Conservation (phyloP, 2,797 vertebrate species). For the Enteromius viviparus region DNA sequence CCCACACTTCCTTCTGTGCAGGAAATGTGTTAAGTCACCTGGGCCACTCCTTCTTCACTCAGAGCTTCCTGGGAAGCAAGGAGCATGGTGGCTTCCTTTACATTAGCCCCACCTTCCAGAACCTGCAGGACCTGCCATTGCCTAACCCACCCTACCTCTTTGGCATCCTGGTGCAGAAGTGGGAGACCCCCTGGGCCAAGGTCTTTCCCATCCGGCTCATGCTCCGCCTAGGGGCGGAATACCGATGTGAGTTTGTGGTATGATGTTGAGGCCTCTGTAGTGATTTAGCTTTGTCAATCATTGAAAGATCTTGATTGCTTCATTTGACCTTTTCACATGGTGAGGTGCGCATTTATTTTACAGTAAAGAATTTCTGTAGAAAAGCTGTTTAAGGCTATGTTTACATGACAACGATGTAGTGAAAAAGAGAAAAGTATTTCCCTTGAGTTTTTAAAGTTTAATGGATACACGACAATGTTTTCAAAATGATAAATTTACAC, state of each 20-base stretch:
- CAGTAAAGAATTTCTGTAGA: not conserved
- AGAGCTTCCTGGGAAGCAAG: constrained; percentile 95
- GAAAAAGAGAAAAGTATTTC: no score
- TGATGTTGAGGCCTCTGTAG: not conserved
- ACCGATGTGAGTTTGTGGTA: constrained; percentile 86
- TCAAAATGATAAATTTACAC: no score
- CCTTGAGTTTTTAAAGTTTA: no score
- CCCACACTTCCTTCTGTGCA: constrained; percentile 61
- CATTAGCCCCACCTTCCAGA: constrained; percentile 93
- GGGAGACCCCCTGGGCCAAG: constrained; percentile 99
- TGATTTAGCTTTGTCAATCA: not conserved
- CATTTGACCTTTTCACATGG: not conserved
- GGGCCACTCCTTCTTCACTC: constrained; percentile 97
- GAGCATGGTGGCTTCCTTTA: constrained; percentile 98
- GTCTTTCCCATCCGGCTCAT: constrained; percentile 97
- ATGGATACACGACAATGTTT: no score
- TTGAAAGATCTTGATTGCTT: not conserved
- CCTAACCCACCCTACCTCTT: constrained; percentile 96
- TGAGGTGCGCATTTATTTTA: not conserved
- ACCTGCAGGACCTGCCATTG: constrained; percentile 92
- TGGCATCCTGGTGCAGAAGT: constrained; percentile 97
- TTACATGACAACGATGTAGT: no score
- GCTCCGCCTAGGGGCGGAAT: constrained; percentile 96
- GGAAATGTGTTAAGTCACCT: constrained; percentile 93
- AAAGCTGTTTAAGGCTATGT: not conserved